Percentiles rank a stretch among this genome's conserved stretches.
These are phyloP conservation scores for Aphelocoma californica DNA, from an alignment of 2,797 vertebrate species.

Conservation along the genomic window DNA sequence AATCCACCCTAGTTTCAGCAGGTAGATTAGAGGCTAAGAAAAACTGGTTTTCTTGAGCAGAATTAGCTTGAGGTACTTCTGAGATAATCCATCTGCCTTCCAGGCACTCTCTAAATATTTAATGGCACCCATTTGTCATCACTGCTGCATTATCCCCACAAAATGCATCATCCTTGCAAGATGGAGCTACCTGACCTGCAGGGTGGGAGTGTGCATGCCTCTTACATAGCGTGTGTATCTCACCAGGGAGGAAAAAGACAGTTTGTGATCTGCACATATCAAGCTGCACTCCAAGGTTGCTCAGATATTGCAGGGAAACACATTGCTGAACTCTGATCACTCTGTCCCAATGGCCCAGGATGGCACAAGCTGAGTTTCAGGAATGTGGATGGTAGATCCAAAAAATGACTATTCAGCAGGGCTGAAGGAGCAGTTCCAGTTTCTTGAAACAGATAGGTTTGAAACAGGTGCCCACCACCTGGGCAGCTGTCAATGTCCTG, in stretches of 20 bases:
- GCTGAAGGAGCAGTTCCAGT: not conserved
- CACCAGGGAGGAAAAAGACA: not conserved
- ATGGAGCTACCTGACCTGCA: not conserved
- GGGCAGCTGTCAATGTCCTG: not conserved
- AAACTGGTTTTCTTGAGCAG: conserved; percentile 44
- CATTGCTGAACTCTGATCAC: not conserved
- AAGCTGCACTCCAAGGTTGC: not conserved
- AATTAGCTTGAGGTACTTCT: conserved; percentile 55
- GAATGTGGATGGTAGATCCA: not conserved
- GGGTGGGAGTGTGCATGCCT: not conserved
- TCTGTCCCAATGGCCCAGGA: accelerated
- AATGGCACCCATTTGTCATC: conserved; percentile 48
- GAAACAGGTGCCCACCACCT: not conserved
- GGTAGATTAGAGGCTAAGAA: conserved; percentile 43
- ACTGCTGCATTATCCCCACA: conserved; percentile 16
- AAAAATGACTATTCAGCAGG: not conserved
- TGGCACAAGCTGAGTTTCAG: not conserved
- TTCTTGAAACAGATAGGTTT: not conserved
- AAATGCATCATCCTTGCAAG: not conserved
- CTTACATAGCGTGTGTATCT: not conserved
- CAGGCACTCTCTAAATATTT: conserved; percentile 55
- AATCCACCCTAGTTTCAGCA: conserved; percentile 40
- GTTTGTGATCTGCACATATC: not conserved
- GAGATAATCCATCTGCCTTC: conserved; percentile 57
- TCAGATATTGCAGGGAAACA: not conserved